Percentiles rank a stretch among this genome's conserved stretches.
These are phyloP conservation scores for Hydrochoerus hydrochaeris DNA, from an alignment of 2,113 vertebrate species.

Conservation along the genomic window DNA sequence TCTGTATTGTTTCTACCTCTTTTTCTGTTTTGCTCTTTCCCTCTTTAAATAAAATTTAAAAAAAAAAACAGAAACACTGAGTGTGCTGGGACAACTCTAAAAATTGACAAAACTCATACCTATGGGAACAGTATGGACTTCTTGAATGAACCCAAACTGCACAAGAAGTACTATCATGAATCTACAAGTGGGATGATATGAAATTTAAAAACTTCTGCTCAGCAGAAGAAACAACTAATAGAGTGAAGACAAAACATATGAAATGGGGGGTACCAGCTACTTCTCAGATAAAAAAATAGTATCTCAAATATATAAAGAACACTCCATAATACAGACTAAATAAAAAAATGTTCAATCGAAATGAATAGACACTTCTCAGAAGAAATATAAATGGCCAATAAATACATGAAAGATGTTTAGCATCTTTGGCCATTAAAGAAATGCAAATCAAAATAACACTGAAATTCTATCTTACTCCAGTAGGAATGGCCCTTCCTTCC, in stretches of 20 bases:
- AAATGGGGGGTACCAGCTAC: background rate
- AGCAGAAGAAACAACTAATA: background rate
- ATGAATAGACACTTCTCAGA: background rate
- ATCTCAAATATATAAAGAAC: background rate
- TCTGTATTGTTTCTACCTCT: too few species aligned
- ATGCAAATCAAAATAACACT: background rate
- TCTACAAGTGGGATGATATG: background rate
- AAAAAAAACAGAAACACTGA: background rate
- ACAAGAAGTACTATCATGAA: background rate
- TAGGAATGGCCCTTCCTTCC: background rate
- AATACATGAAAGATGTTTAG: background rate
- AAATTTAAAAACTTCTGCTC: background rate
- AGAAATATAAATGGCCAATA: background rate
- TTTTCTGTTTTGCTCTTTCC: too few species aligned
- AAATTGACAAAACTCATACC: background rate
- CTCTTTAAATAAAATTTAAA: too few species aligned
- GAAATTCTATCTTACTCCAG: background rate
- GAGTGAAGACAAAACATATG: background rate
- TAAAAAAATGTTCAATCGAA: background rate
- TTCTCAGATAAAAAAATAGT: background rate
- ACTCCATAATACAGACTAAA: background rate
- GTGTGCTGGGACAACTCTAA: background rate
- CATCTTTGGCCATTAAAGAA: background rate
- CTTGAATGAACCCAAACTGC: background rate
- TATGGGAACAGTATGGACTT: background rate